Percentiles rank a stretch among this genome's conserved stretches.
Conservation (phyloP, 2,888 invertebrate species). For the Drosophila melanosoma region DNA sequence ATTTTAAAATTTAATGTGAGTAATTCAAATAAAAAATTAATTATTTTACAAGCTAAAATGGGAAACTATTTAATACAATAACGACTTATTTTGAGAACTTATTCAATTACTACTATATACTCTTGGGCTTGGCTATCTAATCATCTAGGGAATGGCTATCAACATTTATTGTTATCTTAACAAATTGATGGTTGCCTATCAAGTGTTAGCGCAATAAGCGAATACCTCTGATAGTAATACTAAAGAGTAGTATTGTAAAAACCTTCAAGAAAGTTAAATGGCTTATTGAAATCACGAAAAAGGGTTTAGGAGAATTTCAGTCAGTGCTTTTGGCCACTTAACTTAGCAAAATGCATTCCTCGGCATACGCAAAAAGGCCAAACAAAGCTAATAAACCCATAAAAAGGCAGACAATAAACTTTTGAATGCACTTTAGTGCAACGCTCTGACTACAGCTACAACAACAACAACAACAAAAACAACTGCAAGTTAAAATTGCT, state of each 20-base stretch:
- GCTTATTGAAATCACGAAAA: conserved; percentile 9
- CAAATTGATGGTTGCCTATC: conserved; percentile 23
- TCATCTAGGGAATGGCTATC: conserved; percentile 40
- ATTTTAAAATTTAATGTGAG: background rate
- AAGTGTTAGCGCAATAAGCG: conserved; percentile 21
- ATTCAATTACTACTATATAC: background rate
- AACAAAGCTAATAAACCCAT: conserved; percentile 76
- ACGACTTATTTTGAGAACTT: background rate
- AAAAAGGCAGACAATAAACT: conserved; percentile 66
- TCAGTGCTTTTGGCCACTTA: conserved; percentile 27
- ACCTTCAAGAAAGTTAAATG: background rate
- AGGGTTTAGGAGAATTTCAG: conserved; percentile 1
- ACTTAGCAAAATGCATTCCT: conserved; percentile 20
- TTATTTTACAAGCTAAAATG: background rate
- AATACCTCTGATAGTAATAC: conserved; percentile 1
- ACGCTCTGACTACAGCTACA: conserved; percentile 33
- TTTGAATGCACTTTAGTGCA: conserved; percentile 70
- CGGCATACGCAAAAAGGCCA: conserved; percentile 52
- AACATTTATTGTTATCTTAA: conserved; percentile 24
- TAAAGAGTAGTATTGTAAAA: background rate
- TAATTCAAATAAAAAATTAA: background rate
- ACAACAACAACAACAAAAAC: conserved; percentile 42
- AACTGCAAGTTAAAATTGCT: conserved; percentile 46
- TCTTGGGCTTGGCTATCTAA: conserved; percentile 29
- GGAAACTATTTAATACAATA: background rate